These are phyloP conservation scores for Sebastes oblongus DNA, from an alignment of 2,797 vertebrate species.

Conservation along the genomic window DNA sequence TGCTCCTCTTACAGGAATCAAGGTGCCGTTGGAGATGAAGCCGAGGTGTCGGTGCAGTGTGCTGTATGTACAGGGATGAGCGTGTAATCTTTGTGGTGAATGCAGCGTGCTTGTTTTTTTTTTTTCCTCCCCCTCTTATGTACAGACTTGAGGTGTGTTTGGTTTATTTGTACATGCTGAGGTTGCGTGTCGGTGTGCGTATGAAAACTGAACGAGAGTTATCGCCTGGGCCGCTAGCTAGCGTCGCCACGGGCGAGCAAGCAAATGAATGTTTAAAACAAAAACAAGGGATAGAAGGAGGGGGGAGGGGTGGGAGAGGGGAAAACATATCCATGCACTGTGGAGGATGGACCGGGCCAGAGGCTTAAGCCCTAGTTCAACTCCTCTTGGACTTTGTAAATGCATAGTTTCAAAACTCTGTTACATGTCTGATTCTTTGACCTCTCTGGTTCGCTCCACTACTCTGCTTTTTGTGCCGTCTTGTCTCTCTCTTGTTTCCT, in stretches of 20 bases:
- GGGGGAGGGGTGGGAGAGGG: conserved; percentile 75
- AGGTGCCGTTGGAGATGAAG: conserved; percentile 46
- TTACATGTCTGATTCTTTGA: conserved; percentile 73
- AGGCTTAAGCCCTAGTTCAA: conserved; percentile 65
- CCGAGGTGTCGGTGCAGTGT: conserved; percentile 60
- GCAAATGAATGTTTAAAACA: conserved; percentile 88
- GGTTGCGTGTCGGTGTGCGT: conserved; percentile 64
- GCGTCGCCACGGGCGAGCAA: conserved; percentile 84
- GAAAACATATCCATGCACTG: conserved; percentile 88
- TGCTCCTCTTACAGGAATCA: conserved; percentile 33
- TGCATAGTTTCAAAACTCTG: conserved; percentile 84
- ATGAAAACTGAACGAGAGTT: conserved; percentile 61
- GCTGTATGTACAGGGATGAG: conserved; percentile 81
- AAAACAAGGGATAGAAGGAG: conserved; percentile 52
- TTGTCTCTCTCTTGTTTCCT: conserved; percentile 45
- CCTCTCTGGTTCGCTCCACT: conserved; percentile 67
- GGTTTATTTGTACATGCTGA: conserved; percentile 80
- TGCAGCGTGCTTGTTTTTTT: conserved; percentile 80
- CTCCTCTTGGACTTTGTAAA: conserved; percentile 91
- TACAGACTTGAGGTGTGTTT: conserved; percentile 79
- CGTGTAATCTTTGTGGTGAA: conserved; percentile 76
- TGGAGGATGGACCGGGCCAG: conserved; percentile 86
- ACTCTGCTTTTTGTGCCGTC: conserved; percentile 65
- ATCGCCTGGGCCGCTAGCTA: conserved; percentile 42
- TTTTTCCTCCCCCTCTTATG: conserved; percentile 44